Conservation (phyloP, 2,888 invertebrate species). For the Endomychus coccineus region DNA sequence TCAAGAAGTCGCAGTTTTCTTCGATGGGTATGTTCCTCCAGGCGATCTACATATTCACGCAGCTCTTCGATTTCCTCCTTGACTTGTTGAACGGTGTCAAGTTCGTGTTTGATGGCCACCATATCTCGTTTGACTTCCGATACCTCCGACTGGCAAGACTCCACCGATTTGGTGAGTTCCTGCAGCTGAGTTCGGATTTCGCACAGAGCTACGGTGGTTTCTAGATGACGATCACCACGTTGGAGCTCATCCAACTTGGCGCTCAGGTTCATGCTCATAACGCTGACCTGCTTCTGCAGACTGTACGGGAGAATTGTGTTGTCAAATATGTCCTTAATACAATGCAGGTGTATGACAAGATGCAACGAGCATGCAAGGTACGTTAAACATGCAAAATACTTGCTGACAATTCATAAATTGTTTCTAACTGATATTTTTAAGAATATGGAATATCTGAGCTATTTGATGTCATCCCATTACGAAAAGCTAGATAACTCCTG, state of each 20-base stretch:
- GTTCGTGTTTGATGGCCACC: conserved; percentile 90
- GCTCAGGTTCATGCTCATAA: conserved; percentile 94
- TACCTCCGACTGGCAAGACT: conserved; percentile 91
- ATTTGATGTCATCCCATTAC: too few species aligned
- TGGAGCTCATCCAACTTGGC: conserved; percentile 92
- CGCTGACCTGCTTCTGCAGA: conserved; percentile 96
- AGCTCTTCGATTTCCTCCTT: conserved; percentile 92
- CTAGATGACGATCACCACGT: conserved; percentile 81
- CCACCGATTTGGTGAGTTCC: conserved; percentile 89
- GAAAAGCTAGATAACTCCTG: too few species aligned
- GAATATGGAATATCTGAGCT: too few species aligned
- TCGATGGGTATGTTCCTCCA: conserved; percentile 86
- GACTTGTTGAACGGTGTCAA: conserved; percentile 90
- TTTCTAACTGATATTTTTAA: too few species aligned
- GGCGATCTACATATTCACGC: conserved; percentile 83
- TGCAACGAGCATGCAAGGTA: too few species aligned
- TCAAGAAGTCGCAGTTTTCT: conserved; percentile 84
- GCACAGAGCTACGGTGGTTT: conserved; percentile 88
- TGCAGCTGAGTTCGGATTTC: conserved; percentile 89
- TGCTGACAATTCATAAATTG: too few species aligned
- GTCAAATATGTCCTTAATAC: too few species aligned
- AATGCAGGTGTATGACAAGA: too few species aligned
- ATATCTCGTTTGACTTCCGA: conserved; percentile 90
- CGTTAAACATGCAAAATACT: too few species aligned
- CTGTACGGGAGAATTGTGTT: conserved; percentile 48